A percentile compares a stretch with the other conserved stretches of the same genome.
phyloP scores from a whole-genome alignment of 2,113 vertebrate genomes.

The Cepphus grylle region DNA sequence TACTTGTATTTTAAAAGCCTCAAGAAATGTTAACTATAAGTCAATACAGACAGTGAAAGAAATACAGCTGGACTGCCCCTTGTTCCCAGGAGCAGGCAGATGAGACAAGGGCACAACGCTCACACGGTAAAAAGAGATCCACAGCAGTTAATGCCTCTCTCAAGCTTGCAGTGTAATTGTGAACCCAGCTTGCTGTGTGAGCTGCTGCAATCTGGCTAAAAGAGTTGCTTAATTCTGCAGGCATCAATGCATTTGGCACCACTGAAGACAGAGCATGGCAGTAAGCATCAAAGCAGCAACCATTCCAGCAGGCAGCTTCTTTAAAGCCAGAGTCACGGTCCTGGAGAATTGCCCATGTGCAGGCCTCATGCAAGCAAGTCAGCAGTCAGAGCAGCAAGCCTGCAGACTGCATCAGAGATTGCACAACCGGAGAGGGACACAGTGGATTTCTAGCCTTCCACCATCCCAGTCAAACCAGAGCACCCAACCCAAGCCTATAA shows the following conservation, averaged over 20 bases:
- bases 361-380: not conserved
- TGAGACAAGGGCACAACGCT: not conserved
- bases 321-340: not conserved
- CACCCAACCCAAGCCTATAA: not conserved
- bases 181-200: not conserved
- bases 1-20: conserved; percentile 19
- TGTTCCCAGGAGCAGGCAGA: not conserved
- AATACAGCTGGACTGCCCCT: not conserved
- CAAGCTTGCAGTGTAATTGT: not conserved
- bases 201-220: not conserved
- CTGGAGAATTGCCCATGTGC: not conserved
- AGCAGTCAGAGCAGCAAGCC: not conserved
- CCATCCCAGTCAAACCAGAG: not conserved
- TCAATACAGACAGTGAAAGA: not conserved
- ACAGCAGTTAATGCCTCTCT: not conserved
- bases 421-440: not conserved
- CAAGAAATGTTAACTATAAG: not conserved
- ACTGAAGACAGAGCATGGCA: not conserved
- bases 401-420: not conserved
- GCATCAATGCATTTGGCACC: not conserved
- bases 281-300: not conserved
- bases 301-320: not conserved
- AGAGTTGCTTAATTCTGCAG: not conserved
- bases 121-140: not conserved
- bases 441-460: not conserved